A percentile compares a stretch with the other conserved stretches of the same genome.
Evolutionary conservation across 2,888 invertebrate genomes (phyloP).

Genomic region (Carabus problematicus): DNA sequence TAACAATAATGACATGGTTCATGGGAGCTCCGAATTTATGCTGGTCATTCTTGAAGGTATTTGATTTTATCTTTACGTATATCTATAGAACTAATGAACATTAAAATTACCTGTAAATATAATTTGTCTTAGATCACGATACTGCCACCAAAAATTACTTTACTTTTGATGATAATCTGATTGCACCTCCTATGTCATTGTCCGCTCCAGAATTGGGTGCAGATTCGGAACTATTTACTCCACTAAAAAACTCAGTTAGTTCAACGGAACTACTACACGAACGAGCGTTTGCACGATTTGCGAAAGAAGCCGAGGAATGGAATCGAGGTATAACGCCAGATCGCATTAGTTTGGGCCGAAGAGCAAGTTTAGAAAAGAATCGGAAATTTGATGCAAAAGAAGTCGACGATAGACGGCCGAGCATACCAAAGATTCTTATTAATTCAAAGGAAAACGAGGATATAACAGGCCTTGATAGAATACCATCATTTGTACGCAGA

Average conservation of each 20-base stretch:
- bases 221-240: slow-evolving; percentile 63
- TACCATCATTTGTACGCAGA: slow-evolving; percentile 60
- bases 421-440: slow-evolving; percentile 60
- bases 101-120: not conserved
- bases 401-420: slow-evolving; percentile 48
- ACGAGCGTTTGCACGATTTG: slow-evolving; percentile 81
- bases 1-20: slow-evolving; percentile 59
- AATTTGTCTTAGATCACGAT: slow-evolving; percentile 31
- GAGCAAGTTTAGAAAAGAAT: slow-evolving; percentile 20
- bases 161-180: slow-evolving; percentile 70
- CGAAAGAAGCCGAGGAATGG: slow-evolving; percentile 78
- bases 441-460: slow-evolving; percentile 63
- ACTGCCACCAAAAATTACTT: slow-evolving; percentile 54
- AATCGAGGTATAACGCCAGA: slow-evolving; percentile 55
- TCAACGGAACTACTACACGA: slow-evolving; percentile 85
- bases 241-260: slow-evolving; percentile 76
- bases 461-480: slow-evolving; percentile 59
- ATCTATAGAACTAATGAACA: too few relatives aligned
- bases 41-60: slow-evolving; percentile 65
- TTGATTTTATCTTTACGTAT: not conserved
- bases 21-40: slow-evolving; percentile 83
- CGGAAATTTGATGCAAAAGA: slow-evolving; percentile 18
- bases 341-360: slow-evolving; percentile 44
- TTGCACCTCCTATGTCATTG: slow-evolving; percentile 81
- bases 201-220: slow-evolving; percentile 81